phyloP scores from a whole-genome alignment of 2,888 invertebrate species.

The Lasioglossum vierecki region DNA sequence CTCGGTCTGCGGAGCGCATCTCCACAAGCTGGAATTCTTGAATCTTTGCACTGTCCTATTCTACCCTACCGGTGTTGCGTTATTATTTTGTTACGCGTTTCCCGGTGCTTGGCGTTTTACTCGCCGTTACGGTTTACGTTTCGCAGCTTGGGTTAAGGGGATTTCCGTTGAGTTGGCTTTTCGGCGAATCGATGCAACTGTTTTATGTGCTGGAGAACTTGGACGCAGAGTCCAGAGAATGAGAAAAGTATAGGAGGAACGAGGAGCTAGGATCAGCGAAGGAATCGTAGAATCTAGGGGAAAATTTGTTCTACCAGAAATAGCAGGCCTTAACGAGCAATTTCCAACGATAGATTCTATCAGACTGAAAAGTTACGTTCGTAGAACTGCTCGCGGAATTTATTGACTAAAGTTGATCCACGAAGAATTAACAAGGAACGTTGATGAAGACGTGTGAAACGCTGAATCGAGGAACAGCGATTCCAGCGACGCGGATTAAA shows the following conservation, averaged over 20 bases:
- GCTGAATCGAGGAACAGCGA: background rate
- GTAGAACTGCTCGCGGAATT: background rate
- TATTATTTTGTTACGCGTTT: conserved; percentile 4
- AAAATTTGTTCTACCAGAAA: too few species aligned
- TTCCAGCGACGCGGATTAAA: background rate
- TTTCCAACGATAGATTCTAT: too few species aligned
- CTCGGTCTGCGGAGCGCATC: background rate
- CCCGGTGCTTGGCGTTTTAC: background rate
- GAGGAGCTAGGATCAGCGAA: too few species aligned
- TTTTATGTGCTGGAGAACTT: background rate
- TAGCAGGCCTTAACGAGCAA: too few species aligned
- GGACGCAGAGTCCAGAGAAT: too few species aligned
- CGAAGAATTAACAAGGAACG: background rate
- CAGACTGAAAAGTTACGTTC: background rate
- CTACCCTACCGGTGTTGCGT: background rate
- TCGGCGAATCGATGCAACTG: background rate
- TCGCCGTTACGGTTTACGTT: background rate
- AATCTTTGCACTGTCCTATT: background rate
- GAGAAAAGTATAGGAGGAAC: too few species aligned
- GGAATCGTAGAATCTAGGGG: too few species aligned
- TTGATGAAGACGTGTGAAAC: background rate
- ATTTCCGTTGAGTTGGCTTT: background rate
- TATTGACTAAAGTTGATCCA: background rate
- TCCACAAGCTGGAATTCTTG: background rate
- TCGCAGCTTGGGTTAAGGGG: background rate